Conservation (phyloP, 2,888 invertebrate species). For the Hoplodrina ambigua region DNA sequence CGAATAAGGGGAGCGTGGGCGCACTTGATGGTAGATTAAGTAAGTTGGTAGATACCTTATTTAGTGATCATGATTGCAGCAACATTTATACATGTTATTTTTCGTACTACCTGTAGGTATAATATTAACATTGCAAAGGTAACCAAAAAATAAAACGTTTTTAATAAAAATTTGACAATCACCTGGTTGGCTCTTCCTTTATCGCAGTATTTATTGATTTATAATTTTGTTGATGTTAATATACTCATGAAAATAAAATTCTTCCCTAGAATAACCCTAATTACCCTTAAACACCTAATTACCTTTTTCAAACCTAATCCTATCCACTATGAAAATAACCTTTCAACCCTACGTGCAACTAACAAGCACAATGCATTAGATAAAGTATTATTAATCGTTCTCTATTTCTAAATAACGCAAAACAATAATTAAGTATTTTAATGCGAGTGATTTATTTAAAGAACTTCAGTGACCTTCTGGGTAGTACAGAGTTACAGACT, state of each 20-base stretch:
- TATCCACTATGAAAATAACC: not conserved
- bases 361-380: conserved; percentile 8
- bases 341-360: not conserved
- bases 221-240: too few species aligned
- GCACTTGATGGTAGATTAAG: conserved; percentile 36
- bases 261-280: too few species aligned
- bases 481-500: not conserved
- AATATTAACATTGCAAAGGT: too few species aligned
- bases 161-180: too few species aligned
- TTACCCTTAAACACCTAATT: too few species aligned
- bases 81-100: conserved; percentile 15
- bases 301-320: too few species aligned
- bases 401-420: conserved; percentile 15
- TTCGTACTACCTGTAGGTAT: too few species aligned
- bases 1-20: conserved; percentile 51
- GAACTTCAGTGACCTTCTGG: conserved; percentile 35
- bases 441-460: conserved; percentile 31
- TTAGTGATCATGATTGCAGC: conserved; percentile 39
- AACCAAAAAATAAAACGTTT: too few species aligned
- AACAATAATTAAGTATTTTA: conserved; percentile 13
- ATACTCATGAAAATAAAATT: too few species aligned
- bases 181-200: too few species aligned
- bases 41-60: conserved; percentile 32
- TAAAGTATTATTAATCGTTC: conserved; percentile 12
- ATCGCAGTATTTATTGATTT: too few species aligned